Base-by-base conservation (phyloP, 2,113 vertebrate species). In the Phycodurus eques region DNA sequence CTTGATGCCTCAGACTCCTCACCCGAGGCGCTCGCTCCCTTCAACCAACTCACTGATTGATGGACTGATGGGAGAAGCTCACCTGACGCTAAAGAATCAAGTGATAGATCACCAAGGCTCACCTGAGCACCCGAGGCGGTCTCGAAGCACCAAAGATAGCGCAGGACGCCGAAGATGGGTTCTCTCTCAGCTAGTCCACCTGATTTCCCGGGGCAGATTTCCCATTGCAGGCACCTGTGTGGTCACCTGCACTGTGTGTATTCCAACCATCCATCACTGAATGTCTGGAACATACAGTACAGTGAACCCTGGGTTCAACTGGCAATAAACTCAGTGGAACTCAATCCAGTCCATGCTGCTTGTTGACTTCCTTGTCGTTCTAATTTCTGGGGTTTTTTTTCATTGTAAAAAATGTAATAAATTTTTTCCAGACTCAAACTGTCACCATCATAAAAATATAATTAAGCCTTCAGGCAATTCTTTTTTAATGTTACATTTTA, bases 51-150 rank as follows among this genome's bases (percentile, higher is more conserved):
- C 12, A 66, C 13, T 66, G 63, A 66, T 44, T 66, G 63, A 65
- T 39, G 3, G 44, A 66, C 14, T 66, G 64, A 66, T 66, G n/a
- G 64, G 64, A 47, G 64, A 66, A 66, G 64, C 64, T 47, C 64
- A 47, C 44, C 62, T 27, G n/a, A 66, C 13, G 64, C 44, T 66
- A 47, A 47, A 27, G 64, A 47, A 66, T 47, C 64, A 66, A 19
- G 44, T 66, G 64, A 66, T 47, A 49, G 64, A 66, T 47, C 22
- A 47, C 44, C 22, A 44, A 66, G 9, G 64, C 44, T 66, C 64
- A 66, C 44, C 64, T 66, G 44, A 66, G 64, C 64, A 46, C 64
- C 44, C 11, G 13, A 66, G n/a, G 64, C 64, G 6, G 4, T 31
- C 39, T 43, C n/a, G 31, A 35, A 35, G 59, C 59, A 61, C 31